Base-by-base conservation (phyloP, 37 sponge, comb jelly and placozoan species). In the Hormiphora californensis region DNA sequence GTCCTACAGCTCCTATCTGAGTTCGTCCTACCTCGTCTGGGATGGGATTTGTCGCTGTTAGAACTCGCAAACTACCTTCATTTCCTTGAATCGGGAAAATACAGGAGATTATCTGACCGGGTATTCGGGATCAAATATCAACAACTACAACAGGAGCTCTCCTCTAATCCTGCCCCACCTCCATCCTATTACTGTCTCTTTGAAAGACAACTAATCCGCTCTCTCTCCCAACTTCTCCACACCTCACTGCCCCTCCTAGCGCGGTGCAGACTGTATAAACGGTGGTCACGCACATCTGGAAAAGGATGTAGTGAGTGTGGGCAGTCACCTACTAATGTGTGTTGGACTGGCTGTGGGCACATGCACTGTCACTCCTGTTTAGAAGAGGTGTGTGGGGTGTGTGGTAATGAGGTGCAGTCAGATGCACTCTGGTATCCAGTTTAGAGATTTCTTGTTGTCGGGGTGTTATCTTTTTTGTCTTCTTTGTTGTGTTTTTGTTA, bases 261-360 rank as follows among this genome's bases (percentile, higher is more conserved):
- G 81, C 35, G 23, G 25, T 73, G 46, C 35, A 8, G 81, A 25
- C 27, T 73, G 44, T 73, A 73, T 30, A 73, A 36, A 36, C 35
- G 46, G 25, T 23, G 40, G 23, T 33, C 15, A 7, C 12, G 44
- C 46, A n/a, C 35, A 11, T 0, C 40, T 25, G 23, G 43, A 28
- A 46, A 46, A 4, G 39, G 21, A 1, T 73, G 81, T 19, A 46
- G 81, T 43, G 81, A 73, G 43, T 73, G 81, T 33, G 3, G 25
- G 12, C 4, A 73, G 32, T 19, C 39, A 15, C 46, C 81, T 22
- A 46, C 43, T 3, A 73, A 73, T 73, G 81, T 73, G 35, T 43
- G 19, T 1, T 73, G 81, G 81, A 73, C 81, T n/a, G 81, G 81
- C 5, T 73, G 81, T 73, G 81, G 81, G 21, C 81, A 73, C 43